Conservation (phyloP, 2,797 vertebrate genomes). For the Alosa sapidissima region DNA sequence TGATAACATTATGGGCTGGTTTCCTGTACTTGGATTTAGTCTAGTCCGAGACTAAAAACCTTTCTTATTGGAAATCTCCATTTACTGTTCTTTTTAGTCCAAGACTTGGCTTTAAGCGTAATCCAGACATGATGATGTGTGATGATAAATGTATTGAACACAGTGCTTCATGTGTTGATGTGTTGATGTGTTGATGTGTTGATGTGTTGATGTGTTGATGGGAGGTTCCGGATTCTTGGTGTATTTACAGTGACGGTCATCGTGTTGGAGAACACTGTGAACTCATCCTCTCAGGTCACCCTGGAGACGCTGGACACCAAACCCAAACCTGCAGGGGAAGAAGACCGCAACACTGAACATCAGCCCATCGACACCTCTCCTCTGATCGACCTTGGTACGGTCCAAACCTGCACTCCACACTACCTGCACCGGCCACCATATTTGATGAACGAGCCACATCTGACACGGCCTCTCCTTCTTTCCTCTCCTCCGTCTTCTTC, state of each 20-base stretch:
- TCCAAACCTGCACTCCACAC: neutral
- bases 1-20: neutral
- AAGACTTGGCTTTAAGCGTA: no score
- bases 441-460: neutral
- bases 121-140: no score
- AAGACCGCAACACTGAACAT: neutral
- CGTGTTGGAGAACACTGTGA: slow-evolving; percentile 6
- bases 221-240: neutral
- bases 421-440: neutral
- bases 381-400: neutral
- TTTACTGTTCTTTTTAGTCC: no score
- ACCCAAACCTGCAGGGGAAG: neutral
- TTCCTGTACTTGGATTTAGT: no score
- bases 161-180: neutral
- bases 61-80: no score
- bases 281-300: slow-evolving; percentile 21
- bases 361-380: neutral
- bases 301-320: slow-evolving; percentile 30
- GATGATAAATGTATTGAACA: no score
- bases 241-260: neutral
- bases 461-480: neutral
- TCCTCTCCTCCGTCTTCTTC: neutral
- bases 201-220: neutral
- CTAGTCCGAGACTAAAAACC: no score
- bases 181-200: no score